Conservation (phyloP, 2,113 vertebrate genomes). For the Gambusia affinis region DNA sequence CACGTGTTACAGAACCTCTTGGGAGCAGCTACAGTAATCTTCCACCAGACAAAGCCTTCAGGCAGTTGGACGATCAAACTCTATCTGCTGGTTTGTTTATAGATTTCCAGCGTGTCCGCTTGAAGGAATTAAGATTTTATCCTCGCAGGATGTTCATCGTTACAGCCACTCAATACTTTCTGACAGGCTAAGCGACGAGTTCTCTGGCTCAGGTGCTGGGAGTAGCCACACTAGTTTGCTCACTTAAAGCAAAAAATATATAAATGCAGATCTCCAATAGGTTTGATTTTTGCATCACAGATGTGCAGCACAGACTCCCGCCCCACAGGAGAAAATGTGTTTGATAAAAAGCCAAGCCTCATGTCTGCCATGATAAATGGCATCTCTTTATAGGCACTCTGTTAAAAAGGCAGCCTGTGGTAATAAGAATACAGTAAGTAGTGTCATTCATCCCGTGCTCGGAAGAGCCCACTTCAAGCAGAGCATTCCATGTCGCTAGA, state of each 20-base stretch:
- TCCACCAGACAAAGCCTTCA: constrained; percentile 60
- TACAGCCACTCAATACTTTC: constrained; percentile 61
- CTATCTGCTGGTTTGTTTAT: constrained; percentile 65
- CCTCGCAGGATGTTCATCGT: constrained; percentile 56
- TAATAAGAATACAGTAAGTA: constrained; percentile 66
- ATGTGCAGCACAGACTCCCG: constrained; percentile 38
- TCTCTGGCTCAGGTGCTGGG: constrained; percentile 27
- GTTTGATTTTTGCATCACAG: constrained; percentile 52
- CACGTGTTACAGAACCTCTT: constrained; percentile 56
- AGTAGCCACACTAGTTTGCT: constrained; percentile 23
- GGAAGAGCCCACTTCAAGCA: constrained; percentile 45
- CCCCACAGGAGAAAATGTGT: constrained; percentile 50
- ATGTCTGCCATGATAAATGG: constrained; percentile 60
- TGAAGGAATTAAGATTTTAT: constrained; percentile 65
- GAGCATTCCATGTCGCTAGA: constrained; percentile 9
- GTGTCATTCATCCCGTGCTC: constrained; percentile 56
- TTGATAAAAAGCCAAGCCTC: constrained; percentile 47
- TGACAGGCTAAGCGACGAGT: constrained; percentile 45
- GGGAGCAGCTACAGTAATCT: constrained; percentile 64
- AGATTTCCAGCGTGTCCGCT: constrained; percentile 63
- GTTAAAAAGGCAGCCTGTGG: constrained; percentile 40
- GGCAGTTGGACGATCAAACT: constrained; percentile 59
- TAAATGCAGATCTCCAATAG: constrained; percentile 50
- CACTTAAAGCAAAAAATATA: constrained; percentile 26
- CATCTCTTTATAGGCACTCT: constrained; percentile 30